Conservation (phyloP, 2,888 invertebrate genomes). For the Lordiphosa fenestrarum region DNA sequence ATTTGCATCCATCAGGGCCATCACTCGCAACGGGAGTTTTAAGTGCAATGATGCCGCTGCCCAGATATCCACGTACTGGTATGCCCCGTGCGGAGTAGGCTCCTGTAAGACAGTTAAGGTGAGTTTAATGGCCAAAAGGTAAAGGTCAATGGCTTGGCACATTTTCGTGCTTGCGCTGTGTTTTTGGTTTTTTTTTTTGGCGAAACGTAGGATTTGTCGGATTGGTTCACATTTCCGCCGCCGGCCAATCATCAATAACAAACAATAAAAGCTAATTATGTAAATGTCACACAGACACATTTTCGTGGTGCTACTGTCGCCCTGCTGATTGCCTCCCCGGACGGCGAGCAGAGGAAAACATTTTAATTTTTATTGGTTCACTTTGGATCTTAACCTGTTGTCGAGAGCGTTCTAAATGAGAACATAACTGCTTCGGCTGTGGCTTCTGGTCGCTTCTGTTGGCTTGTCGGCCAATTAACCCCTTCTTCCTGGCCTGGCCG, state of each 20-base stretch:
- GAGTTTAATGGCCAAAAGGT: constrained; percentile 54
- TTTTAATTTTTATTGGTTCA: constrained; percentile 71
- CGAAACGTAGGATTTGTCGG: constrained; percentile 15
- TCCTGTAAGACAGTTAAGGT: constrained; percentile 64
- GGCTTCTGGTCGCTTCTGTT: constrained; percentile 36
- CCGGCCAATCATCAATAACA: constrained; percentile 25
- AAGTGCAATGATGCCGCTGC: constrained; percentile 16
- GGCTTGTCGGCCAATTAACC: constrained; percentile 46
- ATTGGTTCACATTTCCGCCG: constrained; percentile 40
- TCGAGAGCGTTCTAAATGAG: constrained; percentile 74
- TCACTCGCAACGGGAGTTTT: constrained; percentile 21
- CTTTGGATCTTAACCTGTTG: constrained; percentile 59
- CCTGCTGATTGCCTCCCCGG: constrained; percentile 38
- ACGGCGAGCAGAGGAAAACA: constrained; percentile 50
- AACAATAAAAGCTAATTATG: constrained; percentile 76
- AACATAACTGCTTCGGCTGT: constrained; percentile 62
- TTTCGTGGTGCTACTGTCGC: constrained; percentile 26
- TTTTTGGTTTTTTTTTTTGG: constrained; percentile 12
- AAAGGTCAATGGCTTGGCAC: constrained; percentile 17
- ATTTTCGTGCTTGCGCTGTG: neutral
- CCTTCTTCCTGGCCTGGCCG: constrained; percentile 15
- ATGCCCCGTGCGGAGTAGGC: constrained; percentile 36
- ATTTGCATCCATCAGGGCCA: constrained; percentile 28
- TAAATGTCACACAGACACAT: constrained; percentile 58
- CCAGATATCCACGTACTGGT: constrained; percentile 6